Conservation (phyloP, 2,113 vertebrate species). For the Nerophis ophidion region DNA sequence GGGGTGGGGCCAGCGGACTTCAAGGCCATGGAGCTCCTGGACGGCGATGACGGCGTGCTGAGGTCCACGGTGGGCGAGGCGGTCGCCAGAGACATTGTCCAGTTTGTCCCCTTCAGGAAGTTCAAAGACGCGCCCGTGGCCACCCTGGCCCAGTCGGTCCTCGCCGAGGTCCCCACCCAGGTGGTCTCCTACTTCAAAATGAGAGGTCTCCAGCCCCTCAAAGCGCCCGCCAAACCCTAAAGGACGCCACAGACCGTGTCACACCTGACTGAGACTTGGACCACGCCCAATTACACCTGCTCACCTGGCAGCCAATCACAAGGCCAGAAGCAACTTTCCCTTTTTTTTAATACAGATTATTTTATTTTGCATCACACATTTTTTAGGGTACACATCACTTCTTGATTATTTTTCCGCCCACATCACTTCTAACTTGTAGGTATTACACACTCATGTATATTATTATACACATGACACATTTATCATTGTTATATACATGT, state of each 20-base stretch:
- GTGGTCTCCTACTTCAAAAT: constrained; percentile 85
- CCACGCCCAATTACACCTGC: constrained; percentile 2
- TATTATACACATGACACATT: no score
- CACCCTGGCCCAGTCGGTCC: constrained; percentile 78
- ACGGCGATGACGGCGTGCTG: constrained; percentile 81
- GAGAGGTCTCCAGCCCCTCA: constrained; percentile 73
- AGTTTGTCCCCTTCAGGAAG: constrained; percentile 84
- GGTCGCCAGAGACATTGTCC: constrained; percentile 82
- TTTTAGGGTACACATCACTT: constrained; percentile 1
- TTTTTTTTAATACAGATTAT: not conserved
- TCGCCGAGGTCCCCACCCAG: constrained; percentile 87
- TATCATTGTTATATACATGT: not conserved
- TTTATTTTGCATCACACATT: not conserved
- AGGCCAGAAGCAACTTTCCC: constrained; percentile 2
- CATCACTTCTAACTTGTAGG: no score
- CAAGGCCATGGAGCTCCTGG: constrained; percentile 89
- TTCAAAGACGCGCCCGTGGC: constrained; percentile 79
- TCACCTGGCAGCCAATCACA: constrained; percentile 26
- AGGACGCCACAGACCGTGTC: not conserved
- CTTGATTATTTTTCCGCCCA: not conserved
- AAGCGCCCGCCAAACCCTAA: constrained; percentile 46
- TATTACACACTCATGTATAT: no score
- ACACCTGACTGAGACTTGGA: constrained; percentile 13
- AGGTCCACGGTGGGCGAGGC: constrained; percentile 75
- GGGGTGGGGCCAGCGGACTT: constrained; percentile 88